Evolutionary conservation across 2,888 invertebrate genomes (phyloP).

Genomic region (Catonia carolina): DNA sequence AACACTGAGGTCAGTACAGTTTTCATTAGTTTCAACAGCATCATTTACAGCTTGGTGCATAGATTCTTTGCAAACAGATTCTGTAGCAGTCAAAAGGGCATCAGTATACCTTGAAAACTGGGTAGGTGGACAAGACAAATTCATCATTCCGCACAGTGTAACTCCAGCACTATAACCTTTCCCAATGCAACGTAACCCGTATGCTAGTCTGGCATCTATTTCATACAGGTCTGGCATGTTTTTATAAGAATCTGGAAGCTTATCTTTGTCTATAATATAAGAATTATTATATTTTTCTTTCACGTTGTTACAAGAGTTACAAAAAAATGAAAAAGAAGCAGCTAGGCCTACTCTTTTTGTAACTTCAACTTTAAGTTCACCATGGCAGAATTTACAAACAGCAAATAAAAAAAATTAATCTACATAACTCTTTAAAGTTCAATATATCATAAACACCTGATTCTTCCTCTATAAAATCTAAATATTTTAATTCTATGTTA

Average conservation of each 20-base stretch:
- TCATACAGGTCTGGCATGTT: background rate
- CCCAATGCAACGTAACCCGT: background rate
- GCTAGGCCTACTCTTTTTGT: background rate
- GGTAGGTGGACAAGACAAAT: slow-evolving; percentile 2
- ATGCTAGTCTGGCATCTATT: background rate
- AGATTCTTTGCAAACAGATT: slow-evolving; percentile 13
- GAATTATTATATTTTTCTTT: background rate
- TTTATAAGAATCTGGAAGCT: no score
- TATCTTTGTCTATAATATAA: background rate
- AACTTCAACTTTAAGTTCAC: background rate
- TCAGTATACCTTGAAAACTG: background rate
- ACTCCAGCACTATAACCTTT: background rate
- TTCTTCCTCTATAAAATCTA: no score
- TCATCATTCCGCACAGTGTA: background rate
- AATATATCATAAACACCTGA: background rate
- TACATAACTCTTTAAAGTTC: background rate
- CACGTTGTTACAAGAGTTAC: background rate
- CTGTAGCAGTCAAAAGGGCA: slow-evolving; percentile 9
- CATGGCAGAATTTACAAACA: slow-evolving; percentile 3
- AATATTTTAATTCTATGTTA: no score
- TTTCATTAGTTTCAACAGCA: slow-evolving; percentile 1
- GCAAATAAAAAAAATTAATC: background rate
- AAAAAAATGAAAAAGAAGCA: background rate
- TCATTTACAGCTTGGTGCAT: slow-evolving; percentile 15
- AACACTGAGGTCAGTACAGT: background rate